Percentiles rank a stretch among this genome's conserved stretches.
These are phyloP conservation scores for Progne subis DNA, from an alignment of 2,113 vertebrate genomes.

Conservation along the genomic window DNA sequence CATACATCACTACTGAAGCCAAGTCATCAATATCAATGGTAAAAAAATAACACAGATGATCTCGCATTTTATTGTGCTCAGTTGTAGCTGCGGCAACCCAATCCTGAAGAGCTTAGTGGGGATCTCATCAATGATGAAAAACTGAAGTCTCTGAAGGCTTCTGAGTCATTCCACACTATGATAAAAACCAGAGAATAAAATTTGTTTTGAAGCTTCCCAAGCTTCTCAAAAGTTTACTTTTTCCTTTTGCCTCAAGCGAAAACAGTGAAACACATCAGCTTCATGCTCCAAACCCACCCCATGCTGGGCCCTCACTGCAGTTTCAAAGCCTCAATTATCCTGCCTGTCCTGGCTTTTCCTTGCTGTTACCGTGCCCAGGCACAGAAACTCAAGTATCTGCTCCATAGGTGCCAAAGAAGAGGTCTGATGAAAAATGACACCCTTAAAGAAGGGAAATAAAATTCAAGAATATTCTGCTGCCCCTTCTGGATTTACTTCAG, in stretches of 20 bases:
- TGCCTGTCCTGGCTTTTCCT: not conserved
- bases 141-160: not conserved
- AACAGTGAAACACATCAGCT: not conserved
- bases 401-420: not conserved
- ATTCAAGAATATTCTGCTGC: not conserved
- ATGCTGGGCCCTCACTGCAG: not conserved
- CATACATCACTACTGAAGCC: conserved; percentile 40
- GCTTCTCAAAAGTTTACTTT: not conserved
- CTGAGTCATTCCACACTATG: not conserved
- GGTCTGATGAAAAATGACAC: not conserved
- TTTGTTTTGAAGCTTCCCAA: not conserved
- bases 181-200: not conserved
- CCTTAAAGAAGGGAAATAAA: not conserved
- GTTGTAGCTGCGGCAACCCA: not conserved
- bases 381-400: not conserved
- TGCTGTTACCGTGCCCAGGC: not conserved
- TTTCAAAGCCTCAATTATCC: not conserved
- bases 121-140: not conserved
- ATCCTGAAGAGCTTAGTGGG: not conserved
- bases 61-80: not conserved
- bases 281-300: not conserved
- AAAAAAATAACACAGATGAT: conserved; percentile 20
- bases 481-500: not conserved
- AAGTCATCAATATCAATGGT: conserved; percentile 25
- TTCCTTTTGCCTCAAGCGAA: not conserved